Conservation (phyloP, 2,797 vertebrate species). For the Bradypodion ventrale region DNA sequence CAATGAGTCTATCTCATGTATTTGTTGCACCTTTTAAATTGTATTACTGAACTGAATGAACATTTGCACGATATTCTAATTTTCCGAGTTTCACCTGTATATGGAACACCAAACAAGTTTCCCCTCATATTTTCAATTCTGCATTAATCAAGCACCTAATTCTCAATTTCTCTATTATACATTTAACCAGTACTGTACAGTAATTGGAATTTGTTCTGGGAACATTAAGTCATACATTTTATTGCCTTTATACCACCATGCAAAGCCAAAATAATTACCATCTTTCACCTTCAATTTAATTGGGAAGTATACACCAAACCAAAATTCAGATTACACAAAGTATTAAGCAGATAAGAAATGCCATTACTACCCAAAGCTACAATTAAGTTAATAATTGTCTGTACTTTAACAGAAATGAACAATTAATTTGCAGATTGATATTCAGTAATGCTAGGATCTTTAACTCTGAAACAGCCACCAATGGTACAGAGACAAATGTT, state of each 20-base stretch:
- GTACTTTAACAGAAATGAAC: no score
- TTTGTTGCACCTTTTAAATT: no score
- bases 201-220: background rate
- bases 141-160: constrained; percentile 1
- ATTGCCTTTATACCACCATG: background rate
- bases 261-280: constrained; percentile 15
- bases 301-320: background rate
- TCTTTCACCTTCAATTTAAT: background rate
- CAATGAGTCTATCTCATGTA: no score
- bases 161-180: background rate
- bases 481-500: no score
- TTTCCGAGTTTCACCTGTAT: no score
- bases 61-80: no score
- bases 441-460: no score
- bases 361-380: background rate
- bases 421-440: no score
- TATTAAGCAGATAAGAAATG: constrained; percentile 6
- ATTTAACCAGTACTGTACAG: accelerated
- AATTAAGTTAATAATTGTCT: background rate
- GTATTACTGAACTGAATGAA: no score
- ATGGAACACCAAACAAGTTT: background rate
- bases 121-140: background rate
- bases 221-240: constrained; percentile 16
- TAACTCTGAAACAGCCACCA: no score
- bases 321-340: constrained; percentile 11